Base-by-base conservation (phyloP, 2,888 invertebrate genomes). In the Ashinkailepas kermadecensis region DNA sequence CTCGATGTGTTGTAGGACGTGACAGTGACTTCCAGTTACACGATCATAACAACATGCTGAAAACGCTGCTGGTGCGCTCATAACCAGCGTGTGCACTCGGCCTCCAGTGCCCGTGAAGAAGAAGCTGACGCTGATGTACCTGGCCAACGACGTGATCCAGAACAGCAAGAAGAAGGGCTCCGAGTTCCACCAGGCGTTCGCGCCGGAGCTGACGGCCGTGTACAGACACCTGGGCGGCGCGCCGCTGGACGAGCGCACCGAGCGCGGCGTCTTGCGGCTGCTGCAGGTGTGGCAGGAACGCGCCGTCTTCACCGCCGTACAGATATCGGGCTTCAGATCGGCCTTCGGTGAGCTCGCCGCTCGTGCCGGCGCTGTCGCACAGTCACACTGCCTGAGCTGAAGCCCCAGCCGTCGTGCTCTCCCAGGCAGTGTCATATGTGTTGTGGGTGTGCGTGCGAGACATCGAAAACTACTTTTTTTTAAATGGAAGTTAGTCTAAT, bases 141-240 rank as follows among this genome's bases (percentile, higher is more conserved):
- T 99, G 85, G 98, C 99, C 62, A 99, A 99, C 90, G 99, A 99
- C 90, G 97, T 99, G 59, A 97, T 99, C 86, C 99, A 99, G 87
- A 99, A 99, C 86, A 96, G 97, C 87, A 95, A 95, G 87, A 99
- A 97, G 88, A 98, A 98, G 88, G 97, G 97, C 0, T 96, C 97
- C 0, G 97, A 99, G 87, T 99, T 89, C 84, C 86, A 87, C 74
- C 84, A 85, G 81, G 85, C 83, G 78, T 84, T 84, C 78, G 81
- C 82, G 64, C 81, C 82, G 58, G 83, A 82, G 39, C 81, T 84
- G 18, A 81, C 83, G 7, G 82, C 82, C 64, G 94, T 95, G 0
- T 95, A 96, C 86, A 92, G 93, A 84, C 93, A 95, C 85, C 94
- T 97, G 90, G 92, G 93, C 4, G 87, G 87, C 87, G 86, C 86